Evolutionary conservation across 2,797 vertebrate genomes (phyloP).

Genomic region (Cryptoblepharus egeriae): DNA sequence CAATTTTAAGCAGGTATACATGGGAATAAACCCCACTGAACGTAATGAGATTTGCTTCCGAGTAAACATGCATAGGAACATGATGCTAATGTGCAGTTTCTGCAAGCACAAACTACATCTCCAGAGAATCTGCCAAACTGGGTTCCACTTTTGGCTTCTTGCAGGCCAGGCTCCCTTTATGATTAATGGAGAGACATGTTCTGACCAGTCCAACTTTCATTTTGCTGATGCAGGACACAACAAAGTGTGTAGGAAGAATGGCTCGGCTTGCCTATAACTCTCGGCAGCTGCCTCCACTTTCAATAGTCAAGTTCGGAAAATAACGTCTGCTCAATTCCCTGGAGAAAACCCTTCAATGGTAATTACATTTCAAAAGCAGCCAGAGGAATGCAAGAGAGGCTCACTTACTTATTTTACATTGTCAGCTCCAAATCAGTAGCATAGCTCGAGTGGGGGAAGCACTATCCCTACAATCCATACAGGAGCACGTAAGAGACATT

Average conservation of each 20-base stretch:
- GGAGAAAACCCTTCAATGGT: background rate
- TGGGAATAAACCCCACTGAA: too few species aligned
- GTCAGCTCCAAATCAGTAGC: too few species aligned
- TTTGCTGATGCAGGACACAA: too few species aligned
- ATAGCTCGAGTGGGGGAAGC: too few species aligned
- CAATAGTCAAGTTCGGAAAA: background rate
- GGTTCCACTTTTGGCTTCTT: too few species aligned
- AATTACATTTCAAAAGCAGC: background rate
- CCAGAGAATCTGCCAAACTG: background rate
- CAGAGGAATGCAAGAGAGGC: background rate
- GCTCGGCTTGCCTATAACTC: background rate
- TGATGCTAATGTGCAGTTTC: too few species aligned
- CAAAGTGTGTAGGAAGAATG: background rate
- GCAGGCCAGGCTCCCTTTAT: background rate
- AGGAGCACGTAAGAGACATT: too few species aligned
- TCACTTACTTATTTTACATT: background rate
- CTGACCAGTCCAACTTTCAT: too few species aligned
- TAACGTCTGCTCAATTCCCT: background rate
- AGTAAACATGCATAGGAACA: background rate
- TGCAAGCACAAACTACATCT: background rate
- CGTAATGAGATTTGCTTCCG: too few species aligned
- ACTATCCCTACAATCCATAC: too few species aligned
- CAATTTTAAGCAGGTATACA: too few species aligned
- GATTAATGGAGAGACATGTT: background rate
- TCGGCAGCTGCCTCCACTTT: too few species aligned